These are phyloP conservation scores for Drosophila erecta DNA, from an alignment of 1,140 invertebrate genomes.

Conservation along the genomic window DNA sequence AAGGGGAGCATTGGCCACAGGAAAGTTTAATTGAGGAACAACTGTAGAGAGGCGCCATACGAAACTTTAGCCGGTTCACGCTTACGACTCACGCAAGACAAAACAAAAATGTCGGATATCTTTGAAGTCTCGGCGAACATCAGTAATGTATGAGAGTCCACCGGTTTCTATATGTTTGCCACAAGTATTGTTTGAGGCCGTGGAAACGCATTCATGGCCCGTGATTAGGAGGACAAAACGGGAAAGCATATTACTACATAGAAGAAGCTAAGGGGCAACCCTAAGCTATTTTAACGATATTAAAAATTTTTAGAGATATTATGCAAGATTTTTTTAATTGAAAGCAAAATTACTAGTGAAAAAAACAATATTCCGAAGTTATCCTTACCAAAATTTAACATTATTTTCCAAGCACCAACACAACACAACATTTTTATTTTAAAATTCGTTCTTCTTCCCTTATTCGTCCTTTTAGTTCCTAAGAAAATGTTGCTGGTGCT, in stretches of 20 bases:
- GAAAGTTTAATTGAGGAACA: conserved; percentile 79
- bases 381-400: too few species aligned
- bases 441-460: too few species aligned
- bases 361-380: too few species aligned
- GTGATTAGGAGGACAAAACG: conserved; percentile 50
- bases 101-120: conserved; percentile 75
- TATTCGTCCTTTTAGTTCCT: not conserved
- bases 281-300: too few species aligned
- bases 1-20: conserved; percentile 10
- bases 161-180: conserved; percentile 7
- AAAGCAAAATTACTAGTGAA: too few species aligned
- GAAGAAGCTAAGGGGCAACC: too few species aligned
- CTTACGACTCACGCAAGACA: conserved; percentile 65
- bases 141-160: conserved; percentile 23
- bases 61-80: conserved; percentile 52
- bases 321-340: too few species aligned
- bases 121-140: conserved; percentile 58
- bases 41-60: conserved; percentile 71
- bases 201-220: conserved; percentile 58
- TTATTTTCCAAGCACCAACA: too few species aligned
- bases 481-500: not conserved
- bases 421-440: too few species aligned
- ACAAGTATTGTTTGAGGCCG: conserved; percentile 47
- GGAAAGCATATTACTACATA: conserved; percentile 4
- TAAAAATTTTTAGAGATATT: too few species aligned